phyloP scores from a whole-genome alignment of 2,113 vertebrate species.

The Callopanchax toddi region DNA sequence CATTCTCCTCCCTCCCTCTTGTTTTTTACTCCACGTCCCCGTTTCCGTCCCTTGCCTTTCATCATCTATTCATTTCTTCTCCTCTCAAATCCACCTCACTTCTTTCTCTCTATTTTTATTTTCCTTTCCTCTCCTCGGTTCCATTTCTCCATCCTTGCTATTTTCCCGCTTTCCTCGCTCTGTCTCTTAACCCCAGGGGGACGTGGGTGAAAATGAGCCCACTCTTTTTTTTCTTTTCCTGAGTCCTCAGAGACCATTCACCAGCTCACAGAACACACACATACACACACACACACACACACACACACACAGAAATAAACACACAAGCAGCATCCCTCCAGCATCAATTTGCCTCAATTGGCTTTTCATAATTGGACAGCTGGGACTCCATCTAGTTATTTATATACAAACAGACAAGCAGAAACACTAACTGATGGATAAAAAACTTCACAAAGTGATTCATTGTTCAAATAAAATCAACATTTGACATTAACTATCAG shows the following conservation, averaged over 20 bases:
- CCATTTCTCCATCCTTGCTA: not conserved
- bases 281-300: not conserved
- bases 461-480: not conserved
- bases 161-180: not conserved
- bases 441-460: not conserved
- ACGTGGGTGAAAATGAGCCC: constrained; percentile 13
- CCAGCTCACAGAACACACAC: constrained; percentile 1
- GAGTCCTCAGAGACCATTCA: constrained; percentile 24
- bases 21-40: not conserved
- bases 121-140: not conserved
- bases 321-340: constrained; percentile 10
- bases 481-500: too few relatives aligned
- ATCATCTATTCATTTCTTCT: not conserved
- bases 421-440: constrained; percentile 9
- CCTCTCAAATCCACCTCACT: not conserved
- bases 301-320: constrained; percentile 3
- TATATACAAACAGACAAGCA: constrained; percentile 5
- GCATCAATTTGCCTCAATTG: constrained; percentile 25
- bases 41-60: not conserved
- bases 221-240: not conserved
- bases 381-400: constrained; percentile 21
- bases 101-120: too few relatives aligned
- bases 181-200: constrained; percentile 1
- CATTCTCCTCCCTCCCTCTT: not conserved
- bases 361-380: constrained; percentile 21